Evolutionary conservation across 2,113 vertebrate genomes (phyloP).

Genomic region (Ameiurus melas): DNA sequence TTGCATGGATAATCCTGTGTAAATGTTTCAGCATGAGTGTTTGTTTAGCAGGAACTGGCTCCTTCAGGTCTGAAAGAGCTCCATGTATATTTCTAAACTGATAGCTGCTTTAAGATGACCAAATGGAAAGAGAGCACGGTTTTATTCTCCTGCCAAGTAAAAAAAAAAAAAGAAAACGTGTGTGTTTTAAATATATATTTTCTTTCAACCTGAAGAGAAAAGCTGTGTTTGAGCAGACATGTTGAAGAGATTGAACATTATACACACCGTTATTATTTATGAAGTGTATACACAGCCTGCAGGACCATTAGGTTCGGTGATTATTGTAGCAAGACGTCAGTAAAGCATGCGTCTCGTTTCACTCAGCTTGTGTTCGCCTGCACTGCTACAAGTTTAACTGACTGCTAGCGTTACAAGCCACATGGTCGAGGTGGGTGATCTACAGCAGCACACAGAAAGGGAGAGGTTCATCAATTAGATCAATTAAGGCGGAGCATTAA

Average conservation of each 20-base stretch:
- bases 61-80: conserved; percentile 12
- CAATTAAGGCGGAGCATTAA: neutral
- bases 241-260: neutral
- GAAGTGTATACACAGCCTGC: neutral
- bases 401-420: neutral
- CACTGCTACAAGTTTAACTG: neutral
- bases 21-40: conserved; percentile 23
- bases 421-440: neutral
- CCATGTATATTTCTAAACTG: neutral
- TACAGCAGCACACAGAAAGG: neutral
- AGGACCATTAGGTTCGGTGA: neutral
- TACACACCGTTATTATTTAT: neutral
- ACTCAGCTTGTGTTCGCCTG: neutral
- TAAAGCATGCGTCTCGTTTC: neutral
- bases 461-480: neutral
- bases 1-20: neutral
- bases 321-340: neutral
- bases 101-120: conserved; percentile 35
- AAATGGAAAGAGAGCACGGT: conserved; percentile 34
- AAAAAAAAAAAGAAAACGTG: neutral
- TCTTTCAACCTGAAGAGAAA: neutral
- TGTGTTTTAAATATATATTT: too few species aligned
- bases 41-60: conserved; percentile 18
- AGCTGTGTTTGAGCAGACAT: neutral
- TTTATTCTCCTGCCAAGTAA: neutral